Evolutionary conservation across 1,140 invertebrate species (phyloP).

Genomic region (Gryllus bimaculatus): DNA sequence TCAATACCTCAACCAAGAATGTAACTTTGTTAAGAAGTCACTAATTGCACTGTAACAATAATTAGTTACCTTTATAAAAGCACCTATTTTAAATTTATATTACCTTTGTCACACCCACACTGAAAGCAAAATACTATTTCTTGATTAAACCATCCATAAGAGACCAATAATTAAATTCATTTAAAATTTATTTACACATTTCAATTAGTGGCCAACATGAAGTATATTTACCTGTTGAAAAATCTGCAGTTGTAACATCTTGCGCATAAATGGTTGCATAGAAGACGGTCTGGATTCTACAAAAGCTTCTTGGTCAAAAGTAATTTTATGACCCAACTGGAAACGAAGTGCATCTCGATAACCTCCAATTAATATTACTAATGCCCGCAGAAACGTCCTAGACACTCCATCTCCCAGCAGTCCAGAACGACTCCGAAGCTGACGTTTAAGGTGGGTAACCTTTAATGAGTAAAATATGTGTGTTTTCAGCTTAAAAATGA

Average conservation of each 20-base stretch:
- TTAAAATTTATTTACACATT: too few relatives aligned
- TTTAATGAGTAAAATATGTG: slow-evolving; percentile 30
- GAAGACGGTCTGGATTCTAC: slow-evolving; percentile 67
- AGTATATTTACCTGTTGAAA: slow-evolving; percentile 69
- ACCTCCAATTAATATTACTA: slow-evolving; percentile 86
- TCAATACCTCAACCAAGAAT: too few relatives aligned
- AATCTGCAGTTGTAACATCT: slow-evolving; percentile 90
- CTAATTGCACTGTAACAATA: too few relatives aligned
- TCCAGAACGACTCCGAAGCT: slow-evolving; percentile 55
- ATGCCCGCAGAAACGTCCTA: slow-evolving; percentile 75
- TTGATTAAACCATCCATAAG: too few relatives aligned
- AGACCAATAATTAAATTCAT: too few relatives aligned
- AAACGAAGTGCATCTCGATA: slow-evolving; percentile 84
- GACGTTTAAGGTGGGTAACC: slow-evolving; percentile 57
- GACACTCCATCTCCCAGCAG: slow-evolving; percentile 82
- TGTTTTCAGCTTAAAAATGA: neutral
- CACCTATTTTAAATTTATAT: too few relatives aligned
- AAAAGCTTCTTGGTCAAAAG: slow-evolving; percentile 77
- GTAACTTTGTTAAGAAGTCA: too few relatives aligned
- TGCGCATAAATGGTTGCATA: slow-evolving; percentile 78
- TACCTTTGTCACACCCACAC: neutral
- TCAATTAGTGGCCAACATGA: too few relatives aligned
- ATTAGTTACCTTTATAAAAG: too few relatives aligned
- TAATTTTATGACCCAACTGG: slow-evolving; percentile 68
- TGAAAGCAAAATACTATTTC: too few relatives aligned